These are phyloP conservation scores for Gopherus flavomarginatus DNA, from an alignment of 2,113 vertebrate genomes.

Conservation along the genomic window DNA sequence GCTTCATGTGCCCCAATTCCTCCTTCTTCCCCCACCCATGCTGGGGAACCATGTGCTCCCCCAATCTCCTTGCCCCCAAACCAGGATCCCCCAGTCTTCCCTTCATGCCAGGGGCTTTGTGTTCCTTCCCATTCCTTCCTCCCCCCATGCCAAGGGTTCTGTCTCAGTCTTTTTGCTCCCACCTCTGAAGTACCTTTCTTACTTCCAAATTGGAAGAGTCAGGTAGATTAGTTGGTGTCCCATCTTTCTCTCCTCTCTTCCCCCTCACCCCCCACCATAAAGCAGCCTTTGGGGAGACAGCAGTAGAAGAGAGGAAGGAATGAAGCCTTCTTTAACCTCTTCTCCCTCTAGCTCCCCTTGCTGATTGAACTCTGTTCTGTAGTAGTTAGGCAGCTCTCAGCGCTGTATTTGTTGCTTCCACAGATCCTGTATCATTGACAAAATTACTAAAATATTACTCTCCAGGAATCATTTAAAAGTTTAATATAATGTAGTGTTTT, in stretches of 20 bases:
- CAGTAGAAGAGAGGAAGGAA: not conserved
- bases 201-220: not conserved
- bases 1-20: too few species aligned
- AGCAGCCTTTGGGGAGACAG: not conserved
- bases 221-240: not conserved
- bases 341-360: not conserved
- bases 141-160: not conserved
- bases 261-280: not conserved
- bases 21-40: too few species aligned
- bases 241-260: too few species aligned
- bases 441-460: not conserved
- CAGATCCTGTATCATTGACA: not conserved
- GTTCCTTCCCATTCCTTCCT: not conserved
- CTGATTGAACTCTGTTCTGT: not conserved
- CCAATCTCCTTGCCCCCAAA: not conserved
- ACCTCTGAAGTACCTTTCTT: not conserved
- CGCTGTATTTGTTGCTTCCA: not conserved
- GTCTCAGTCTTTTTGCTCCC: not conserved
- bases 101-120: not conserved
- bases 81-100: slow-evolving; percentile 4
- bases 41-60: not conserved
- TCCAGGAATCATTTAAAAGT: not conserved
- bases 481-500: not conserved
- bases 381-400: not conserved
- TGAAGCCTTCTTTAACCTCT: not conserved